Base-by-base conservation (phyloP, 1,140 invertebrate species). In the Drosophila bocki region DNA sequence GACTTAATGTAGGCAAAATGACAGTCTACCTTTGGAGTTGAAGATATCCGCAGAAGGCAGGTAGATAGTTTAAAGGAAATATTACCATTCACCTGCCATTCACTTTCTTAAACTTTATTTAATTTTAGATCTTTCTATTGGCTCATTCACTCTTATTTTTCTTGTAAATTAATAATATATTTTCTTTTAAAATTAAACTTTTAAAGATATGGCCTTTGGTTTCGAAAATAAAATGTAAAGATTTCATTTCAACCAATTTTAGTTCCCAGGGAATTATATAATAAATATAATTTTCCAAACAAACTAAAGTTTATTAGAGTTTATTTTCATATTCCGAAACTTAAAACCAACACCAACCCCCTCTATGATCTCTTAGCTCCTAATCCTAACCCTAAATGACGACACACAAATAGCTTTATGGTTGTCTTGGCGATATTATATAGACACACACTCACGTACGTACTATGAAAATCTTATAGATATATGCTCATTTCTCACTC, bases 391-490 rank as follows among this genome's bases (percentile, higher is more conserved):
- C 35, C 51, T 72, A 59, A 37, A 4, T 58, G 41, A 58, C 42
- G 22, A 72, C 35, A 72, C 68, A 51, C 53, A 72, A 44, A 13
- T 56, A 39, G 35, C 35, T 56, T 58, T 58, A 74, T 51, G 45
- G 8, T 44, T 71, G 42, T 32, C 19, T 35, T 11, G 47, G 56
- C 68, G 32, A 60, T 72, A 72, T 42, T 51, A 35, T 69, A 45
- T 67, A 78, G 56, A 76, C 54, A 77, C 54, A 76, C 75, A 45
- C 56, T 8, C 19, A 56, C 53, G 35, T 54, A 76, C 71, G 54
- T 60, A 77, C 61, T 62, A 74, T 39, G 39, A 37, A 37, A 77
- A 76, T 54, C 74, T 76, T 77, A 78, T n/a, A 63, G 57, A 78
- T 63, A 78, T 45, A 65, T 26, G 33, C 42, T 47, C 67, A 35